Evolutionary conservation across 2,888 invertebrate genomes (phyloP), one percentile per base, ranked within the genome.

Genomic region (Lingula anatina): DNA sequence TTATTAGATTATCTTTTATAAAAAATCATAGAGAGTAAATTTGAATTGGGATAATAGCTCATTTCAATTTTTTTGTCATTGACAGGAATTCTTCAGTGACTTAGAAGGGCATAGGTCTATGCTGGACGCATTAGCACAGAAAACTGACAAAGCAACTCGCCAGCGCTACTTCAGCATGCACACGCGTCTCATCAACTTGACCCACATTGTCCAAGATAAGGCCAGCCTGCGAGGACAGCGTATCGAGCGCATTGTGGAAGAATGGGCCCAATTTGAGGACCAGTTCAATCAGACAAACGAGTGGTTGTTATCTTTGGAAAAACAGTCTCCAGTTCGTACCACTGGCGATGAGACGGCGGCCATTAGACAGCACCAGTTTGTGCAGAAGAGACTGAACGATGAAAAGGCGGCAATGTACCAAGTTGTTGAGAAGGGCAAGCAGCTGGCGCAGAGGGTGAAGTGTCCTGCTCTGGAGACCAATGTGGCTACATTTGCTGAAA

Each of bases 1-100:
- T n/a, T n/a, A n/a, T n/a, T n/a, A n/a, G n/a, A n/a, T n/a, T n/a
- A n/a, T n/a, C n/a, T n/a, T n/a, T n/a, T n/a, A n/a, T n/a, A n/a
- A n/a, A n/a, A n/a, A n/a, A n/a, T n/a, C 7, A 12, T 12, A 12
- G 31, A 31, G 31, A 15, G 7, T 15, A 31, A 15, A 15, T 12
- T 31, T 31, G 9, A 12, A 31, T 7, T 31, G 15, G 7, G 15
- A 15, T 31, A 12, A 31, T 7, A 7, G 15, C 15, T 31, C 15
- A 31, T 31, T 15, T 12, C 15, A 31, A 12, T 31, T 31, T 7
- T 46, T 38, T 28, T 40, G 28, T 49, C 53, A 9, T 25, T 43
- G 43, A 1, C 61, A 73, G 74, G 68, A 70, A 47, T 73, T 70
- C 61, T 75, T 73, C 60, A 57, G 58, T 52, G 73, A 70, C 53